Evolutionary conservation across 1,140 invertebrate species (phyloP).

Genomic region (Danaus plexippus): DNA sequence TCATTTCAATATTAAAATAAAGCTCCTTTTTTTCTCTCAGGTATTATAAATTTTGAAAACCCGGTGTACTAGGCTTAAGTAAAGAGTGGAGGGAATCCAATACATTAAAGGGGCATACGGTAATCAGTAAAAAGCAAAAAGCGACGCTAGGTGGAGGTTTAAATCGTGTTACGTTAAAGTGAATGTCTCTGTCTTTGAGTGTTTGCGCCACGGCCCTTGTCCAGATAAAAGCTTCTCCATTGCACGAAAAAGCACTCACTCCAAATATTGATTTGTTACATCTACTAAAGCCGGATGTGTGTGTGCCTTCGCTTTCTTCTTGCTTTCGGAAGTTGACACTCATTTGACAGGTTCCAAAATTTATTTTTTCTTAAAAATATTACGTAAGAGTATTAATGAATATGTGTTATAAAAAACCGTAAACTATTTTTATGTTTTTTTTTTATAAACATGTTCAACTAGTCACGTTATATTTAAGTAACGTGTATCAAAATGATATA

Average conservation of each 20-base stretch:
- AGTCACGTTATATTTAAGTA: too few relatives aligned
- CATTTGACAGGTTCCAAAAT: too few relatives aligned
- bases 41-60: too few relatives aligned
- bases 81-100: slow-evolving; percentile 8
- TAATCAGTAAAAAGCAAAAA: slow-evolving; percentile 28
- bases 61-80: too few relatives aligned
- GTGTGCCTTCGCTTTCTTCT: slow-evolving; percentile 17
- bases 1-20: too few relatives aligned
- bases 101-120: slow-evolving; percentile 17
- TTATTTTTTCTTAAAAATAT: too few relatives aligned
- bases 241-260: slow-evolving; percentile 71
- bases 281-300: slow-evolving; percentile 52
- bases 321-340: slow-evolving; percentile 13
- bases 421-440: too few relatives aligned
- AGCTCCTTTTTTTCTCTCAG: too few relatives aligned
- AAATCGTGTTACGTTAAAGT: slow-evolving; percentile 58
- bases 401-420: too few relatives aligned
- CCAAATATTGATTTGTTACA: slow-evolving; percentile 71
- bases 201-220: slow-evolving; percentile 66
- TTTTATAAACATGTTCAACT: too few relatives aligned
- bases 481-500: too few relatives aligned
- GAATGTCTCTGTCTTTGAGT: slow-evolving; percentile 63
- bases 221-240: slow-evolving; percentile 71
- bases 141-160: slow-evolving; percentile 26
- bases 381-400: too few relatives aligned